phyloP scores from a whole-genome alignment of 2,888 invertebrate species.

The Lingula anatina region DNA sequence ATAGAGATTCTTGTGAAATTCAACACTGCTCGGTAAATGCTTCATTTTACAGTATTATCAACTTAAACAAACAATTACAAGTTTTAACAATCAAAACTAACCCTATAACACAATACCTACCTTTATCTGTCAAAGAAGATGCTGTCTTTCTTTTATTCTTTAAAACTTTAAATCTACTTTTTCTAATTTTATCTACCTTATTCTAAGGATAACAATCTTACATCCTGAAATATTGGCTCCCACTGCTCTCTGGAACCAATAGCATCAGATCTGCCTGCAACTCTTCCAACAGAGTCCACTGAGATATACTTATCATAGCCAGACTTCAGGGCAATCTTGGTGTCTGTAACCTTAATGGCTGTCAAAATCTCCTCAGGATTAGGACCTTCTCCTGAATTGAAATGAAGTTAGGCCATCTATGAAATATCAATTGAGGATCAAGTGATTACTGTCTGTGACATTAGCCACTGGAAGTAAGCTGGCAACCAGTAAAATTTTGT shows the following conservation, averaged over 20 bases:
- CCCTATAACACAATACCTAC: too few species aligned
- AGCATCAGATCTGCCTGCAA: constrained; percentile 81
- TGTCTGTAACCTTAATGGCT: constrained; percentile 77
- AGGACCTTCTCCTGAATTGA: constrained; percentile 64
- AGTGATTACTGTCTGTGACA: too few species aligned
- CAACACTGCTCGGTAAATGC: not conserved
- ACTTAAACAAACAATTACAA: too few species aligned
- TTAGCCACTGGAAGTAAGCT: too few species aligned
- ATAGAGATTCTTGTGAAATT: not conserved
- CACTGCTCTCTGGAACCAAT: constrained; percentile 94
- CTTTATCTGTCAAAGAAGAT: too few species aligned
- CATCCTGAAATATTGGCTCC: constrained; percentile 85
- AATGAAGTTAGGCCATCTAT: not conserved
- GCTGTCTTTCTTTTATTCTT: not conserved
- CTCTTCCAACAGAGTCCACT: constrained; percentile 72
- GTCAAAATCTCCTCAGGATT: constrained; percentile 93
- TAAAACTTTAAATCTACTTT: too few species aligned
- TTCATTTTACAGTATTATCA: too few species aligned
- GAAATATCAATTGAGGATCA: not conserved
- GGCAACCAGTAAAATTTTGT: too few species aligned
- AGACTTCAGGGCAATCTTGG: constrained; percentile 85
- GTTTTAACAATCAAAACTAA: not conserved
- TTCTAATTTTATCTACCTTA: not conserved
- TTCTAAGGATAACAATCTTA: constrained; percentile 19
- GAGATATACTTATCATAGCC: constrained; percentile 96